Conservation (phyloP, 1,140 invertebrate genomes). For the Harlomillsia oculata region DNA sequence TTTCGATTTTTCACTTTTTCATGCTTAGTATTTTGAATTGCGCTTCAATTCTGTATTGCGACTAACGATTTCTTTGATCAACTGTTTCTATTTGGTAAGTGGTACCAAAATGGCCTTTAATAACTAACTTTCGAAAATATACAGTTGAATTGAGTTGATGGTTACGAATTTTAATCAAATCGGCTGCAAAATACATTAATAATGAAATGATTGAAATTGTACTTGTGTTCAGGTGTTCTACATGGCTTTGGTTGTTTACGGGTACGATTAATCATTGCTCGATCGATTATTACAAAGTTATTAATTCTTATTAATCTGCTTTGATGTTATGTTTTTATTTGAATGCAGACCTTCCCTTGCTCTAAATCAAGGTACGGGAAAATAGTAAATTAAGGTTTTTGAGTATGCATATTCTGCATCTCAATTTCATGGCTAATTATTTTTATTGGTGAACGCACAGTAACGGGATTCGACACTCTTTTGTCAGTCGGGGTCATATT, state of each 20-base stretch:
- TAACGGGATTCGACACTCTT: conserved; percentile 45
- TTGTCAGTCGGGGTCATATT: conserved; percentile 45
- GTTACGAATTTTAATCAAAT: not conserved
- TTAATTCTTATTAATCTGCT: conserved; percentile 38
- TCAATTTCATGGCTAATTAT: not conserved
- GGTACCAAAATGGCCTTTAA: not conserved
- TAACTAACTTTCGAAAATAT: not conserved
- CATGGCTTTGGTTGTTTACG: conserved; percentile 21
- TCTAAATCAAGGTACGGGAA: conserved; percentile 43
- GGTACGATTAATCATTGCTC: not conserved
- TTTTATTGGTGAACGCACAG: conserved; percentile 35
- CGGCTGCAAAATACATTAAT: not conserved
- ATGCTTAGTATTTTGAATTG: conserved; percentile 14
- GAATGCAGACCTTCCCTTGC: conserved; percentile 48
- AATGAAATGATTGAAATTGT: not conserved
- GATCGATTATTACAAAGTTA: not conserved
- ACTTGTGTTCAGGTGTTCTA: conserved; percentile 8
- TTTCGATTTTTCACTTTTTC: conserved; percentile 1
- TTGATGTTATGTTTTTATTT: conserved; percentile 49
- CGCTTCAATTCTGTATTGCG: conserved; percentile 12
- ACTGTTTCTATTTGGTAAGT: conserved; percentile 19
- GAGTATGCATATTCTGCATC: not conserved
- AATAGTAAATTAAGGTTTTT: too few relatives aligned
- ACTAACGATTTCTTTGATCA: conserved; percentile 10
- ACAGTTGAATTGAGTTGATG: conserved; percentile 2